phyloP scores from a whole-genome alignment of 2,888 invertebrate species.

The Nipponacmea schrenckii region DNA sequence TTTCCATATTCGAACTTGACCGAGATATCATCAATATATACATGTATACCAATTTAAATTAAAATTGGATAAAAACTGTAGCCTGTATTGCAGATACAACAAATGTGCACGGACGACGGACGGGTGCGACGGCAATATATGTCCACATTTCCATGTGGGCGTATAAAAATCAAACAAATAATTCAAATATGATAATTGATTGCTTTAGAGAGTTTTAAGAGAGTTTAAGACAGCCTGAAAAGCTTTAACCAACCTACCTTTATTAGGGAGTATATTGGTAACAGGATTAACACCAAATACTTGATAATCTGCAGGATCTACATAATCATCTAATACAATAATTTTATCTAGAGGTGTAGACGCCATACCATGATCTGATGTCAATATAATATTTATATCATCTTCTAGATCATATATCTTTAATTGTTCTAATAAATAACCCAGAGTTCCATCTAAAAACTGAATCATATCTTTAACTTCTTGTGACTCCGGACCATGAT shows the following conservation, averaged over 20 bases:
- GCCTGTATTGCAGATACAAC: too few species aligned
- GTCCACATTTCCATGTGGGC: too few species aligned
- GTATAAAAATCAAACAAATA: too few species aligned
- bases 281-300: conserved; percentile 73
- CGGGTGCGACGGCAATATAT: too few species aligned
- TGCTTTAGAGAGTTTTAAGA: too few species aligned
- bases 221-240: too few species aligned
- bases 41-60: too few species aligned
- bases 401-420: conserved; percentile 70
- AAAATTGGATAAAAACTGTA: too few species aligned
- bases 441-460: conserved; percentile 64
- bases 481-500: conserved; percentile 69
- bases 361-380: conserved; percentile 81
- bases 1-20: too few species aligned
- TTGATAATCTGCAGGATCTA: conserved; percentile 39
- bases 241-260: conserved; percentile 40
- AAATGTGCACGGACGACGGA: too few species aligned
- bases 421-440: conserved; percentile 72
- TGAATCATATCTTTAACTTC: conserved; percentile 71
- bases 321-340: conserved; percentile 50
- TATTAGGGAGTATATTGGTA: conserved; percentile 73
- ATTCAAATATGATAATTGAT: too few species aligned
- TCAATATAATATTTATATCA: conserved; percentile 75
- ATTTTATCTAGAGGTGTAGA: conserved; percentile 66
- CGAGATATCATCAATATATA: too few species aligned